A percentile compares a stretch with the other conserved stretches of the same genome.
phyloP scores from a whole-genome alignment of 2,888 invertebrate species.

The Drosophila planitibia region DNA sequence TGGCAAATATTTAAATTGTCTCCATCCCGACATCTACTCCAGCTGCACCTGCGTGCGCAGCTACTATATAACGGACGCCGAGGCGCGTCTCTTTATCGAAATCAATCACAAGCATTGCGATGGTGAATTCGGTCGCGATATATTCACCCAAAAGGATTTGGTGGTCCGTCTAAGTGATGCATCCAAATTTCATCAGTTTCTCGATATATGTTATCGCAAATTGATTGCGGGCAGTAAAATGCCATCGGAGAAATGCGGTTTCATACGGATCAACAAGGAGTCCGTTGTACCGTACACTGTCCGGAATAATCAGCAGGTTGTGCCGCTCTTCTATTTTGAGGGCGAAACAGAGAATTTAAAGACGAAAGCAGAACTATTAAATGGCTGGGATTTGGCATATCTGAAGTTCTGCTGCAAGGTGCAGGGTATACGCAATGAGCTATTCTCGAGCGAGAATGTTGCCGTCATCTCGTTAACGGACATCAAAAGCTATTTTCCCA shows the following conservation, averaged over 20 bases:
- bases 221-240: slow-evolving; percentile 90
- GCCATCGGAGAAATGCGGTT: slow-evolving; percentile 93
- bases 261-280: slow-evolving; percentile 96
- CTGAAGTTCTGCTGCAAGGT: slow-evolving; percentile 97
- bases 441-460: slow-evolving; percentile 96
- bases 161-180: slow-evolving; percentile 95
- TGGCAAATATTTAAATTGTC: slow-evolving; percentile 94
- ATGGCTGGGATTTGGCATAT: slow-evolving; percentile 96
- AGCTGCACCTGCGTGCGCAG: slow-evolving; percentile 96
- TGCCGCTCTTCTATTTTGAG: slow-evolving; percentile 94
- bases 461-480: slow-evolving; percentile 95
- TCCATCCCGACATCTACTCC: slow-evolving; percentile 95
- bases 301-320: slow-evolving; percentile 93
- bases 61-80: slow-evolving; percentile 96
- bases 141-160: slow-evolving; percentile 94
- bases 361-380: slow-evolving; percentile 93
- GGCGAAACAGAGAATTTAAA: slow-evolving; percentile 97
- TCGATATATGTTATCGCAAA: slow-evolving; percentile 95
- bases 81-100: slow-evolving; percentile 95
- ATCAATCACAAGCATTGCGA: slow-evolving; percentile 97
- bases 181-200: slow-evolving; percentile 94
- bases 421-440: slow-evolving; percentile 95
- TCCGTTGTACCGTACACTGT: slow-evolving; percentile 97
- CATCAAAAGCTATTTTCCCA: slow-evolving; percentile 95
- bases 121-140: slow-evolving; percentile 94